Conservation (phyloP, 2,113 vertebrate genomes). For the Porphyrio hochstetteri region DNA sequence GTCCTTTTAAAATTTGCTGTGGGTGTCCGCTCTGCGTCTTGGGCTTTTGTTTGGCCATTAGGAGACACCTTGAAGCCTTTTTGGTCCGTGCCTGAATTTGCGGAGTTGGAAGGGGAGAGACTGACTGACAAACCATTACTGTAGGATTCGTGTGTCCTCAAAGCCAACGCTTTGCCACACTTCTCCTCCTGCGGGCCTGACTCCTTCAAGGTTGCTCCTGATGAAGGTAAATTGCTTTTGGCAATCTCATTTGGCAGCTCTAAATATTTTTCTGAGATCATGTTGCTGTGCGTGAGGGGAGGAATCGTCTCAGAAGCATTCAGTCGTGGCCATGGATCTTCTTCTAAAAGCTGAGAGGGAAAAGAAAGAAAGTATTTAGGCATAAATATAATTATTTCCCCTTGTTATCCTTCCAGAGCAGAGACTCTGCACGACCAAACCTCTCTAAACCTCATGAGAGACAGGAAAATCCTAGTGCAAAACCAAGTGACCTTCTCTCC, state of each 20-base stretch:
- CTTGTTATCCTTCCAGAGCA: background rate
- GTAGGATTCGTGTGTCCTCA: slow-evolving; percentile 74
- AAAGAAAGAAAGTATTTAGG: background rate
- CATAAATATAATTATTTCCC: background rate
- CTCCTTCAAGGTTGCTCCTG: slow-evolving; percentile 50
- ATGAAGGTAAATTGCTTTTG: slow-evolving; percentile 55
- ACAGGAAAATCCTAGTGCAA: background rate
- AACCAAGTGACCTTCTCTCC: background rate
- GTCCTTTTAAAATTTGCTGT: slow-evolving; percentile 79
- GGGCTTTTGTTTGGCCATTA: slow-evolving; percentile 66
- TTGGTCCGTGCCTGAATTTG: slow-evolving; percentile 70
- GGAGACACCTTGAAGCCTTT: slow-evolving; percentile 69
- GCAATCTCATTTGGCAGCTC: slow-evolving; percentile 69
- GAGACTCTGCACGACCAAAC: background rate
- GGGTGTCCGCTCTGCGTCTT: slow-evolving; percentile 74
- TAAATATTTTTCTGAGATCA: slow-evolving; percentile 63
- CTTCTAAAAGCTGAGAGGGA: slow-evolving; percentile 72
- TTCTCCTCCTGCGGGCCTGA: slow-evolving; percentile 67
- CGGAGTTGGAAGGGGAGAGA: slow-evolving; percentile 71
- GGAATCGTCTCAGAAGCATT: slow-evolving; percentile 74
- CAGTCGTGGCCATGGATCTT: slow-evolving; percentile 76
- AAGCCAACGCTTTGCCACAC: slow-evolving; percentile 59
- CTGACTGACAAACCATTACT: slow-evolving; percentile 56
- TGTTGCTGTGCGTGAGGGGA: slow-evolving; percentile 71
- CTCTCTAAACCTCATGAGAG: background rate